phyloP scores from a whole-genome alignment of 2,113 vertebrate genomes.

The Vidua chalybeata region DNA sequence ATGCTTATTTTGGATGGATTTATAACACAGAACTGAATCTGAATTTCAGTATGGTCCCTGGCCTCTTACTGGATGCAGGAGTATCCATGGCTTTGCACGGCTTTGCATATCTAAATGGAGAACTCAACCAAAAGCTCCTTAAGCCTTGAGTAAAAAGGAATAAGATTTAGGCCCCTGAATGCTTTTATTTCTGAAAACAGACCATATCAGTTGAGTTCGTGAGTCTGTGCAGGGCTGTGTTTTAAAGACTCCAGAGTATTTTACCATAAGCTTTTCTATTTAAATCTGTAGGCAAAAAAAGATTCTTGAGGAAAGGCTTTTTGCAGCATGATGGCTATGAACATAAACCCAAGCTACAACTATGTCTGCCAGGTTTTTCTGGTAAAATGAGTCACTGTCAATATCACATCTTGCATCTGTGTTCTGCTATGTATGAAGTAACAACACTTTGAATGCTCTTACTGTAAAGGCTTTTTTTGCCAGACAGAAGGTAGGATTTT shows the following conservation, averaged over 20 bases:
- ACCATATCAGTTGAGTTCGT: fast-evolving
- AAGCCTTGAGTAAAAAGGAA: background rate
- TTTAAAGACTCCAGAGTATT: background rate
- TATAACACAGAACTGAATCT: background rate
- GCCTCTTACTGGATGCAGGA: background rate
- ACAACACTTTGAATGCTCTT: background rate
- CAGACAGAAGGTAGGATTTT: background rate
- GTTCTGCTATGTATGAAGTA: background rate
- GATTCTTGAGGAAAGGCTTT: background rate
- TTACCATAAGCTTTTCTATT: background rate
- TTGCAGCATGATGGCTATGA: background rate
- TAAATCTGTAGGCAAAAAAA: background rate
- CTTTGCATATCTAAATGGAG: background rate
- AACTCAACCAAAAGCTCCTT: background rate
- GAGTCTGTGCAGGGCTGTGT: background rate
- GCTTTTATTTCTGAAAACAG: background rate
- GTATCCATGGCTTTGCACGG: background rate
- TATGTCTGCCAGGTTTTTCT: background rate
- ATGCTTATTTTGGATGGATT: background rate
- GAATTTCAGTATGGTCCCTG: background rate
- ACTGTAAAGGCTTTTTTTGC: background rate
- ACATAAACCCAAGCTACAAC: background rate
- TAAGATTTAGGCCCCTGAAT: background rate
- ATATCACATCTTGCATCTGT: background rate
- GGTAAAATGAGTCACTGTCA: background rate